A percentile compares a stretch with the other conserved stretches of the same genome.
Conservation (phyloP, 2,113 vertebrate species). For the Enhydra lutris region DNA sequence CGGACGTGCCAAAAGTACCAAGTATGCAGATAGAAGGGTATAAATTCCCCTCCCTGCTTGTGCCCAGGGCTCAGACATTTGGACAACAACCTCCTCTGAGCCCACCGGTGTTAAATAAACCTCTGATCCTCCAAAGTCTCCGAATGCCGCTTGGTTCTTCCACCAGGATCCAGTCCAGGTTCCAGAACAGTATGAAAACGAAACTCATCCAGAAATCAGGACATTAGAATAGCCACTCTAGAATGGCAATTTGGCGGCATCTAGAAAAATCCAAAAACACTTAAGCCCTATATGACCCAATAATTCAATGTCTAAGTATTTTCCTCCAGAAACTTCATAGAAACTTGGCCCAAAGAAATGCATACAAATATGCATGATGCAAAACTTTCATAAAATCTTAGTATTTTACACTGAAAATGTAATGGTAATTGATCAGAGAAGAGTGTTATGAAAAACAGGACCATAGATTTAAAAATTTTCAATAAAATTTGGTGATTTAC, state of each 20-base stretch:
- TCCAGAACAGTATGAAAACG: neutral
- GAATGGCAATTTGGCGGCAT: neutral
- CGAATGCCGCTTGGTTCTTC: too few relatives aligned
- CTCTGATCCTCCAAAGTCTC: too few relatives aligned
- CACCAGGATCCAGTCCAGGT: too few relatives aligned
- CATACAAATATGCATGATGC: neutral
- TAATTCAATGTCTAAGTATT: neutral
- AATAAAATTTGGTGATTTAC: neutral
- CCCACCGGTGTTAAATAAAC: too few relatives aligned
- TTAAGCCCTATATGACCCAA: neutral
- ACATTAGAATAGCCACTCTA: neutral
- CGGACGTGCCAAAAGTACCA: too few relatives aligned
- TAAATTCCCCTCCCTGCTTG: too few relatives aligned
- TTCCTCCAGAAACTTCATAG: neutral
- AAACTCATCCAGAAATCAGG: neutral
- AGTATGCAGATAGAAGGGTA: too few relatives aligned
- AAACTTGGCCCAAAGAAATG: neutral
- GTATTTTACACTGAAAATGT: neutral
- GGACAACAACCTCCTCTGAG: too few relatives aligned
- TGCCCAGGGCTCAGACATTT: too few relatives aligned
- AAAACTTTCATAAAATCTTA: neutral
- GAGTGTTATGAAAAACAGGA: neutral
- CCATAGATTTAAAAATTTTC: neutral
- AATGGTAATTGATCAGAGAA: neutral
- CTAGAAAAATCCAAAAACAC: neutral